These are phyloP conservation scores for Toxotes chatareus DNA, from an alignment of 2,113 vertebrate genomes.

Conservation along the genomic window DNA sequence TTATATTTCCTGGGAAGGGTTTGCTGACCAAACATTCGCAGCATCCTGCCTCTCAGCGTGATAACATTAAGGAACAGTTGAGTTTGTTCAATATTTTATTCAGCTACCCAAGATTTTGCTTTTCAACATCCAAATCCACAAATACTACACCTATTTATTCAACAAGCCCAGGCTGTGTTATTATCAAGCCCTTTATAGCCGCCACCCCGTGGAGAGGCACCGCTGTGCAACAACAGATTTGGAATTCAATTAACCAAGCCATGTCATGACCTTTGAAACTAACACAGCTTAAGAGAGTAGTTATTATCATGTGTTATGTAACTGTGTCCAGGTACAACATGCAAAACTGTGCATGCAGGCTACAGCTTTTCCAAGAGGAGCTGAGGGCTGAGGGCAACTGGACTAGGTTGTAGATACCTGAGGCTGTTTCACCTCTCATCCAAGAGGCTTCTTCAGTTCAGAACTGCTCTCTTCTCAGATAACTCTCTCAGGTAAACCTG, in stretches of 20 bases:
- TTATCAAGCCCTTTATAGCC: slow-evolving; percentile 60
- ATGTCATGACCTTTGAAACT: slow-evolving; percentile 62
- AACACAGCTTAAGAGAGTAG: slow-evolving; percentile 5
- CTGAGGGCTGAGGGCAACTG: no score
- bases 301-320: slow-evolving; percentile 27
- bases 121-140: slow-evolving; percentile 18
- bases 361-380: no score
- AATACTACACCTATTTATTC: slow-evolving; percentile 46
- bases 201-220: slow-evolving; percentile 44
- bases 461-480: no score
- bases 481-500: no score
- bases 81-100: slow-evolving; percentile 58
- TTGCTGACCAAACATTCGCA: slow-evolving; percentile 37
- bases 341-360: not conserved
- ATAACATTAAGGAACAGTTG: not conserved
- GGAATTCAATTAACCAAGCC: slow-evolving; percentile 67
- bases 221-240: slow-evolving; percentile 46
- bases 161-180: slow-evolving; percentile 36
- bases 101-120: slow-evolving; percentile 23
- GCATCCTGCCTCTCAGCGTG: slow-evolving; percentile 1
- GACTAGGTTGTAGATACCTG: no score
- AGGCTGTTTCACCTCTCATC: no score
- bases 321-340: slow-evolving; percentile 1
- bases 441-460: no score
- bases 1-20: not conserved